Percentiles rank a stretch among this genome's conserved stretches.
Conservation (phyloP, 2,888 invertebrate genomes). For the Ectropis crepuscularia region DNA sequence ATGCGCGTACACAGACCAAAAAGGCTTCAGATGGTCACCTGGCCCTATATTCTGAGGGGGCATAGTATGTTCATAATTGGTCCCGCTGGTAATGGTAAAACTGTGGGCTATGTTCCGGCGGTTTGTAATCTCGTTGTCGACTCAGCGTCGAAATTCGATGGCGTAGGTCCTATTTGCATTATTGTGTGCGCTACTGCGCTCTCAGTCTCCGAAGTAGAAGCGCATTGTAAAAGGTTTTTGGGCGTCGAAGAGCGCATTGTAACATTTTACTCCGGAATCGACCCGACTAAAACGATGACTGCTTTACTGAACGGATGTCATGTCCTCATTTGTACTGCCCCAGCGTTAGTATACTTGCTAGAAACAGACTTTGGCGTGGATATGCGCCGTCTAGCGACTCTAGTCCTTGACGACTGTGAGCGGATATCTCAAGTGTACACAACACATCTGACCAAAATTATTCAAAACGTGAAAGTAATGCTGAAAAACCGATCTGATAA, state of each 20-base stretch:
- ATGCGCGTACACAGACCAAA: slow-evolving; percentile 70
- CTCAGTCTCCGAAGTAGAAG: slow-evolving; percentile 79
- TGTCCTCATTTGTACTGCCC: slow-evolving; percentile 89
- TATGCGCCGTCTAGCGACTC: slow-evolving; percentile 85
- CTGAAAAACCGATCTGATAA: slow-evolving; percentile 70
- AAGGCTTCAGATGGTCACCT: slow-evolving; percentile 87
- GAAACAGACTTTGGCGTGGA: slow-evolving; percentile 77
- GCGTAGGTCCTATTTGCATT: slow-evolving; percentile 86
- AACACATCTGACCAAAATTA: slow-evolving; percentile 71
- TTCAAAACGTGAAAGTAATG: slow-evolving; percentile 72
- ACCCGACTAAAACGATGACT: slow-evolving; percentile 63
- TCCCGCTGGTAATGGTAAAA: slow-evolving; percentile 86
- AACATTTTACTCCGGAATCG: slow-evolving; percentile 74
- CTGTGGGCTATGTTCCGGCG: slow-evolving; percentile 88
- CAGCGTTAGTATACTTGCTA: slow-evolving; percentile 78
- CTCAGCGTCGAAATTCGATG: slow-evolving; percentile 57
- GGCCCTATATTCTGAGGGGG: slow-evolving; percentile 88
- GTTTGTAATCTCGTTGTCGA: slow-evolving; percentile 86
- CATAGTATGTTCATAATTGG: slow-evolving; percentile 87
- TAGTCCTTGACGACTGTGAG: slow-evolving; percentile 90
- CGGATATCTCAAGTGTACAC: slow-evolving; percentile 83
- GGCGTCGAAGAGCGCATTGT: slow-evolving; percentile 61
- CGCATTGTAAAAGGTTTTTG: slow-evolving; percentile 70
- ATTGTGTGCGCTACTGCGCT: slow-evolving; percentile 87
- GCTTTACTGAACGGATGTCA: slow-evolving; percentile 87